phyloP scores from a whole-genome alignment of 1,140 invertebrate genomes.

The Eueides isabella region DNA sequence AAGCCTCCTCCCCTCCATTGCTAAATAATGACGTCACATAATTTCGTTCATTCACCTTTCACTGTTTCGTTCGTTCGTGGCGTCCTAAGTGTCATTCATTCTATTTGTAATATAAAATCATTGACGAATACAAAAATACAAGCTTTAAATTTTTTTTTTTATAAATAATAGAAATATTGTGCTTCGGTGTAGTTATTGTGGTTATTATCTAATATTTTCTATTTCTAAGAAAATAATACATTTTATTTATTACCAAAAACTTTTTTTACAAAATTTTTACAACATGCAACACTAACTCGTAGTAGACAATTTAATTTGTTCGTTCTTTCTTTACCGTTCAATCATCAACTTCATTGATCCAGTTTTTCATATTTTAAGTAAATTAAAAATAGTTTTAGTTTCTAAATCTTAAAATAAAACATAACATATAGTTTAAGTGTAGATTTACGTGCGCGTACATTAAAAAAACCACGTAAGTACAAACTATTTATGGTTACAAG shows the following conservation, averaged over 20 bases:
- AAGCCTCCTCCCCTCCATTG: constrained; percentile 62
- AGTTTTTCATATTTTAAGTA: constrained; percentile 57
- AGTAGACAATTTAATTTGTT: constrained; percentile 41
- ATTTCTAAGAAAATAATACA: not conserved
- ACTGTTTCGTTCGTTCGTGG: not conserved
- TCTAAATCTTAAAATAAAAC: constrained; percentile 34
- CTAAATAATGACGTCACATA: constrained; percentile 11
- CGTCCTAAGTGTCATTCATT: not conserved
- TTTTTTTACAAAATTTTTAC: constrained; percentile 26
- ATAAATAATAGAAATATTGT: no score
- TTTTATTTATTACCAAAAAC: constrained; percentile 5
- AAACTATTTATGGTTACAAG: constrained; percentile 44
- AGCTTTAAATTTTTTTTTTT: no score
- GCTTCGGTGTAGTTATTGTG: no score
- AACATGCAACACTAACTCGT: constrained; percentile 43
- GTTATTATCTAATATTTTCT: not conserved
- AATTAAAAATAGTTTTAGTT: constrained; percentile 46
- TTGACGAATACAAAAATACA: not conserved
- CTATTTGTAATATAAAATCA: not conserved
- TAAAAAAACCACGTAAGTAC: constrained; percentile 64
- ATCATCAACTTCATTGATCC: constrained; percentile 70
- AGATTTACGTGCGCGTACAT: constrained; percentile 33
- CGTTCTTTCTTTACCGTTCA: constrained; percentile 60
- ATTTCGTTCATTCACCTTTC: constrained; percentile 40
- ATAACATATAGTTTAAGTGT: constrained; percentile 44